Base-by-base conservation (phyloP, 2,113 vertebrate genomes). In the Calypte anna region DNA sequence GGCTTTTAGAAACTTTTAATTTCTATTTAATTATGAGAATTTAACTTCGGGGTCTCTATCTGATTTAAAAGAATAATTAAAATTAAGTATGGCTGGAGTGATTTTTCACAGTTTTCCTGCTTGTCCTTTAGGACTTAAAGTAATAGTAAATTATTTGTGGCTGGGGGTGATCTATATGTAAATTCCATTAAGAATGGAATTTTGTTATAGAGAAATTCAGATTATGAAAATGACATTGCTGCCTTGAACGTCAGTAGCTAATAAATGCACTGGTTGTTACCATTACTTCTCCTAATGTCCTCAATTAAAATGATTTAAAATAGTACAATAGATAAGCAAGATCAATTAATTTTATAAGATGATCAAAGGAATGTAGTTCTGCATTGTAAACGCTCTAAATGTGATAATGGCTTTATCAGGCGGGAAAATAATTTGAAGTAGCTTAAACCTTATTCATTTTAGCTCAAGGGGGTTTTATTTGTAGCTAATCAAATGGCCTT, bases 1-100 rank as follows among this genome's bases (percentile, higher is more conserved):
- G 94, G 97, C 97, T 98, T 97, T 98, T 97, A 98, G 96, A 98
- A 98, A 98, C 97, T 98, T 99, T 98, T 98, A 98, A 98, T 98
- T 98, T 99, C 93, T 98, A 97, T 98, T 97, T 98, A 98, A 98
- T 98, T 98, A 98, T 98, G 97, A 98, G 97, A 97, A 98, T 97
- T 98, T 97, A 97, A 98, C 98, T 98, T 97, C 97, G 74, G 98
- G 98, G 98, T 97, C 98, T 98, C 97, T 98, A 97, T 98, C 98
- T 98, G 97, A 98, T 98, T 98, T 98, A 97, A 98, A 98, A 98
- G 98, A 98, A 99, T 99, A 99, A 99, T 99, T 99, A 99, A 99
- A 99, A 98, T 98, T 98, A 98, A 99, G 98, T 98, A 98, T 97
- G 97, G 98, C 98, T 98, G 97, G 98, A 97, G 96, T 98, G 98